phyloP scores from a whole-genome alignment of 1,140 invertebrate genomes.

The Drosophila ananassae region DNA sequence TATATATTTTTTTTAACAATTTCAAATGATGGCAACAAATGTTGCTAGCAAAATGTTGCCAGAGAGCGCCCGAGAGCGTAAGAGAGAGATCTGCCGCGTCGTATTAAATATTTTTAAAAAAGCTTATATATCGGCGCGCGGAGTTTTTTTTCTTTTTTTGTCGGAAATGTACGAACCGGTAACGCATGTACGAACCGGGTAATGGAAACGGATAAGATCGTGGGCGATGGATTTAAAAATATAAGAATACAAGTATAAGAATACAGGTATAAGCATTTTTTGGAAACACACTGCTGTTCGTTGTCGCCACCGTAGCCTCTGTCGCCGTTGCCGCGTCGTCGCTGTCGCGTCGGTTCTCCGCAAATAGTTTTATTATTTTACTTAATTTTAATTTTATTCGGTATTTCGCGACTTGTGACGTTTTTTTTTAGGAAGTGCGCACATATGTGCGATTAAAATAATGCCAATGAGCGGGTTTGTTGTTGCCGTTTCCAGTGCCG shows the following conservation, averaged over 20 bases:
- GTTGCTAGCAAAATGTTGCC: neutral
- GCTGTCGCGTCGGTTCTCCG: slow-evolving; percentile 16
- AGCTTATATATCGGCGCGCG: too few species aligned
- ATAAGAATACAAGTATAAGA: too few species aligned
- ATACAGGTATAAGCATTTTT: too few species aligned
- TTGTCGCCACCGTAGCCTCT: too few species aligned
- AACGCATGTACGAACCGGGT: neutral
- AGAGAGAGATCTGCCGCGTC: too few species aligned
- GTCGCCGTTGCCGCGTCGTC: slow-evolving; percentile 19
- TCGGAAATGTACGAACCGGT: neutral
- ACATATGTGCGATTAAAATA: slow-evolving; percentile 30
- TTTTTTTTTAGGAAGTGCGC: slow-evolving; percentile 23
- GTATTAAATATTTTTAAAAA: too few species aligned
- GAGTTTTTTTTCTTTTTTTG: too few species aligned
- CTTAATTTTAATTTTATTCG: slow-evolving; percentile 17
- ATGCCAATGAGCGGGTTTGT: slow-evolving; percentile 2
- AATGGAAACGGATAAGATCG: too few species aligned
- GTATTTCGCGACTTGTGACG: slow-evolving; percentile 43
- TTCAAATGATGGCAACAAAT: neutral
- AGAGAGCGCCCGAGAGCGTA: neutral
- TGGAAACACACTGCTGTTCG: too few species aligned
- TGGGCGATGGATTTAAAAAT: too few species aligned
- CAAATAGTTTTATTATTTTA: slow-evolving; percentile 44
- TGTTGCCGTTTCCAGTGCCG: slow-evolving; percentile 19
- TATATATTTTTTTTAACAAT: neutral